Conservation (phyloP, 1,140 invertebrate genomes). For the Notospermus geniculatus region DNA sequence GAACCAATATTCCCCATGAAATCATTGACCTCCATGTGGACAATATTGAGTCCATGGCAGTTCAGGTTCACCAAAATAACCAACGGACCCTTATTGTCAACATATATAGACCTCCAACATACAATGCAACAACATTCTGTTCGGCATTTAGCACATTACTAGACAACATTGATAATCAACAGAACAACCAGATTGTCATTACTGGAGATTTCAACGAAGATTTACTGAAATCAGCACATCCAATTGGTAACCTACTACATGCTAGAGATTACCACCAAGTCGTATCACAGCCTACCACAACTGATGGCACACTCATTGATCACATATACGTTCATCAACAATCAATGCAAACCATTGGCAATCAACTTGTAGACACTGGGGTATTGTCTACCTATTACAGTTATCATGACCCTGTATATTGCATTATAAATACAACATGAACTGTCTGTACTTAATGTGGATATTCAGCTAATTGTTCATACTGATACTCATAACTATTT, state of each 20-base stretch:
- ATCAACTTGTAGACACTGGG: too few relatives aligned
- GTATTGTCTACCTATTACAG: too few relatives aligned
- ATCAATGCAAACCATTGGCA: too few relatives aligned
- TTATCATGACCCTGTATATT: too few relatives aligned
- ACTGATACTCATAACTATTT: too few relatives aligned
- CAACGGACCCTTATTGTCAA: not conserved
- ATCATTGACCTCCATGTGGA: not conserved
- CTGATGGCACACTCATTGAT: slow-evolving; percentile 2
- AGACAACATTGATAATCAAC: not conserved
- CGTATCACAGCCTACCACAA: slow-evolving; percentile 1
- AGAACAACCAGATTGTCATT: not conserved
- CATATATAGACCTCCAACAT: not conserved
- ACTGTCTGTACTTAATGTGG: too few relatives aligned
- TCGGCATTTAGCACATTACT: not conserved
- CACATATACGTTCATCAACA: not conserved
- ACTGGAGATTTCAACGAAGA: slow-evolving; percentile 4
- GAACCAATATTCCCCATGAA: not conserved
- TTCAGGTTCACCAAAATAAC: not conserved
- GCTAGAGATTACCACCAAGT: not conserved
- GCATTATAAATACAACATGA: too few relatives aligned
- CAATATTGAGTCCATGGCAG: slow-evolving; percentile 1
- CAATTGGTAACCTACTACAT: not conserved
- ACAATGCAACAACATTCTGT: not conserved
- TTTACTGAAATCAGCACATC: not conserved
- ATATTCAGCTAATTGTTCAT: too few relatives aligned